Percentiles rank a stretch among this genome's conserved stretches.
phyloP scores from a whole-genome alignment of 2,113 vertebrate genomes.

The Sigmodon hispidus region DNA sequence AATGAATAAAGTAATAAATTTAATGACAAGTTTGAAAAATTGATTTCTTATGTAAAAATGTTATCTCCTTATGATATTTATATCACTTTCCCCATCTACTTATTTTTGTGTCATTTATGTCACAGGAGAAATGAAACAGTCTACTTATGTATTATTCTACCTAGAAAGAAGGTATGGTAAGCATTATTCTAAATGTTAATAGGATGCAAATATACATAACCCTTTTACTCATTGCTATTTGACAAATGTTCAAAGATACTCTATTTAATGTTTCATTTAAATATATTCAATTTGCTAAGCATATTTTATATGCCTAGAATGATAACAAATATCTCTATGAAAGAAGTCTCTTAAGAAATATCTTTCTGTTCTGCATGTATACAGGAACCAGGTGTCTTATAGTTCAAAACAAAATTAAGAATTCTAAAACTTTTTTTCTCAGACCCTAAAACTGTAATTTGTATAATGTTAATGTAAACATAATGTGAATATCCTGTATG shows the following conservation, averaged over 20 bases:
- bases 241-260: background rate
- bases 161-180: conserved; percentile 20
- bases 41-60: background rate
- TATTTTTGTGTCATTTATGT: conserved; percentile 49
- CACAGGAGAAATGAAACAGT: conserved; percentile 34
- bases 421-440: background rate
- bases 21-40: conserved; percentile 1
- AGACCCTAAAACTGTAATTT: background rate
- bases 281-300: background rate
- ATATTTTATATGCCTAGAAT: conserved; percentile 40
- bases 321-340: background rate
- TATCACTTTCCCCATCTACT: background rate
- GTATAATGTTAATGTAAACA: background rate
- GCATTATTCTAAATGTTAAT: background rate
- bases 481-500: background rate
- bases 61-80: conserved; percentile 10
- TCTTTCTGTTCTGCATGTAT: background rate
- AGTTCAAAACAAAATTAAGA: background rate
- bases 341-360: background rate
- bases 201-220: background rate
- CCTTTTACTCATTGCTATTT: background rate
- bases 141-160: conserved; percentile 14
- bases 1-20: background rate
- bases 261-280: background rate
- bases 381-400: background rate